phyloP scores from a whole-genome alignment of 1,140 invertebrate species.

The Drosophila ohnishii region DNA sequence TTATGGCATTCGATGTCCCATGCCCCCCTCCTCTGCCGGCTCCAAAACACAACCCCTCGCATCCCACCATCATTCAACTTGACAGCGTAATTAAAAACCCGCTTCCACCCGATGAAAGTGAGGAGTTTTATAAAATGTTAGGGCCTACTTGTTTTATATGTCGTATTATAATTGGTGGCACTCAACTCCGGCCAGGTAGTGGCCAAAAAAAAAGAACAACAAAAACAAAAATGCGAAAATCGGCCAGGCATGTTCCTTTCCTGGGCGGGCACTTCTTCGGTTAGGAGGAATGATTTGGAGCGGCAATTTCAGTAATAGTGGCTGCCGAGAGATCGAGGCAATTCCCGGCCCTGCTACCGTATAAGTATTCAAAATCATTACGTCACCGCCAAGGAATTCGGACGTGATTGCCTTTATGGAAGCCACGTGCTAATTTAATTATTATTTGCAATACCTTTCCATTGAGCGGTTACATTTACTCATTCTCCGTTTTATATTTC shows the following conservation, averaged over 20 bases:
- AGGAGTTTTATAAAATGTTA: conserved; percentile 51
- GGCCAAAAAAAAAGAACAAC: conserved; percentile 28
- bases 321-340: conserved; percentile 59
- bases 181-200: conserved; percentile 41
- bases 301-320: conserved; percentile 76
- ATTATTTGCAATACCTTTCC: conserved; percentile 39
- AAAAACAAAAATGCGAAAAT: conserved; percentile 41
- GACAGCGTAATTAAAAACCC: conserved; percentile 59
- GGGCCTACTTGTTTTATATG: conserved; percentile 44
- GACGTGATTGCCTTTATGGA: conserved; percentile 46
- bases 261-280: conserved; percentile 57
- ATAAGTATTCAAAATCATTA: conserved; percentile 70
- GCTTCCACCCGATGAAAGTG: conserved; percentile 27
- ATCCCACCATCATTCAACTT: conserved; percentile 42
- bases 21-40: not conserved
- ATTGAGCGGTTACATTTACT: conserved; percentile 14
- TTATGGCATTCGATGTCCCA: conserved; percentile 31
- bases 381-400: conserved; percentile 68
- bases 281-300: conserved; percentile 76
- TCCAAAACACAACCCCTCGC: conserved; percentile 3
- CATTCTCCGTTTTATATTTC: not conserved
- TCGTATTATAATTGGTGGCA: conserved; percentile 66
- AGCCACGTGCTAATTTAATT: conserved; percentile 52
- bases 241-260: conserved; percentile 38
- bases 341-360: conserved; percentile 70